phyloP scores from a whole-genome alignment of 2,888 invertebrate species.

The Ochropacha duplaris region DNA sequence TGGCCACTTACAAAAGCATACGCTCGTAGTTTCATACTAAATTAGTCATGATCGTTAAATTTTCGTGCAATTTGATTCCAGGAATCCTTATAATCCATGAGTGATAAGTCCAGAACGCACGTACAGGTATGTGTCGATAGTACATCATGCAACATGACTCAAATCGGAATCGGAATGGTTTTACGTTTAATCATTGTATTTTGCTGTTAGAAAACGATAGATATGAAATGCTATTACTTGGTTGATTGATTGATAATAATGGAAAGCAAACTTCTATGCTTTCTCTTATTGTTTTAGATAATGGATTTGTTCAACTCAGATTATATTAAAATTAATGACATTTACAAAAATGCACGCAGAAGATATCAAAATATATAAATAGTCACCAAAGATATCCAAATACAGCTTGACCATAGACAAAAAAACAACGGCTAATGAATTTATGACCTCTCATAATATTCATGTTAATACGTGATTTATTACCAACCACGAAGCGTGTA shows the following conservation, averaged over 20 bases:
- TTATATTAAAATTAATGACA: no score
- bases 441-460: conserved; percentile 2
- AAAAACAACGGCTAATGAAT: conserved; percentile 4
- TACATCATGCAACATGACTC: background rate
- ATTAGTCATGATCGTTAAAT: background rate
- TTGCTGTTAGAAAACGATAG: background rate
- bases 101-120: conserved; percentile 6
- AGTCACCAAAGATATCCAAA: background rate
- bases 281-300: no score
- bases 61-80: background rate
- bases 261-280: no score
- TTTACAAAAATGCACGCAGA: background rate
- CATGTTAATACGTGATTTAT: background rate
- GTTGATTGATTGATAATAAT: no score
- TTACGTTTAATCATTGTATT: no score
- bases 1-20: background rate
- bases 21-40: no score
- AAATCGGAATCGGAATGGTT: background rate
- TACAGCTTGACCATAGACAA: background rate
- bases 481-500: background rate
- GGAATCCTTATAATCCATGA: background rate
- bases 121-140: conserved; percentile 14
- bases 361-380: background rate
- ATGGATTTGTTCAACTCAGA: no score
- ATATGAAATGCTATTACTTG: background rate